A percentile compares a stretch with the other conserved stretches of the same genome.
Evolutionary conservation across 2,797 vertebrate species (phyloP).

Genomic region (Spinus olivaceus): DNA sequence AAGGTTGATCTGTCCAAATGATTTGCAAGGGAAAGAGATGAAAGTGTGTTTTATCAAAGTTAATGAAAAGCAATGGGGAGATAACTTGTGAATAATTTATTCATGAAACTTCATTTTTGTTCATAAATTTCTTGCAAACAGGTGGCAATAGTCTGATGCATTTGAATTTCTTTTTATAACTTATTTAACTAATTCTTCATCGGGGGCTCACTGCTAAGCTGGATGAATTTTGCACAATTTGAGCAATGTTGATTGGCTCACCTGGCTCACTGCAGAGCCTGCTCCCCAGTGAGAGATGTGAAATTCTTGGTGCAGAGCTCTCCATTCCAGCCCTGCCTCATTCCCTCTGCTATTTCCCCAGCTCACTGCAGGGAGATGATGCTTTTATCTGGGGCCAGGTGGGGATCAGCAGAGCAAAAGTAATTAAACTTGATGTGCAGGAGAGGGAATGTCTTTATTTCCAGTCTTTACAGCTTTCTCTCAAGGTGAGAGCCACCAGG

Average conservation of each 20-base stretch:
- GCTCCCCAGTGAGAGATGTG: not conserved
- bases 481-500: not conserved
- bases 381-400: not conserved
- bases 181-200: slow-evolving; percentile 1
- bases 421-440: not conserved
- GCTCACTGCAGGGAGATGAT: not conserved
- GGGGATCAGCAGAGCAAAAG: not conserved
- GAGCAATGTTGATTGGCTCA: not conserved
- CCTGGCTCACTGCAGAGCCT: not conserved
- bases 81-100: slow-evolving; percentile 16
- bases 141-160: not conserved
- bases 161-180: slow-evolving; percentile 21
- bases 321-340: not conserved
- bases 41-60: not conserved
- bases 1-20: not conserved
- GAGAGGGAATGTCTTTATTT: not conserved
- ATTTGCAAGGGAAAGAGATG: not conserved
- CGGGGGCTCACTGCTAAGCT: not conserved
- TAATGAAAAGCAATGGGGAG: not conserved
- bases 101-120: not conserved
- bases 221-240: not conserved
- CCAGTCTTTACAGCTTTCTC: not conserved
- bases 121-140: slow-evolving; percentile 15
- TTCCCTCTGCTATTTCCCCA: not conserved
- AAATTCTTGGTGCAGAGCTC: not conserved